Evolutionary conservation across 2,888 invertebrate genomes (phyloP).

Genomic region (Caenorhabditis sp.): DNA sequence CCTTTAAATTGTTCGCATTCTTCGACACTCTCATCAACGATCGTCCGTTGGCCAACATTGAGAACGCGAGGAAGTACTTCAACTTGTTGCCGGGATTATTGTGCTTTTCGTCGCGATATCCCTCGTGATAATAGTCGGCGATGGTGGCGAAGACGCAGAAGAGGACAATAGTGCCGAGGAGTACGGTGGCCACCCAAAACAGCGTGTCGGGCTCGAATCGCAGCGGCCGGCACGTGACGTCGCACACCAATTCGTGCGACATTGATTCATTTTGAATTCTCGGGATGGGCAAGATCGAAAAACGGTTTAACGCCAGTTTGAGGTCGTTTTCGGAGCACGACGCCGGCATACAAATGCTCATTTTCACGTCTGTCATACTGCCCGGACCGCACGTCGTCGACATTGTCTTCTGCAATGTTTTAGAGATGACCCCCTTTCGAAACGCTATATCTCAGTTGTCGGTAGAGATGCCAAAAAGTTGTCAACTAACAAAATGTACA

Average conservation of each 20-base stretch:
- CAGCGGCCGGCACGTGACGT: slow-evolving; percentile 29
- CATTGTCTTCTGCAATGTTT: slow-evolving; percentile 9
- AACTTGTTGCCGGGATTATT: too few relatives aligned
- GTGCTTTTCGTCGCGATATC: slow-evolving; percentile 6
- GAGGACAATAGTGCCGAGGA: slow-evolving; percentile 7
- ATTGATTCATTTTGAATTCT: too few relatives aligned
- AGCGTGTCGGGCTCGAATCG: slow-evolving; percentile 18
- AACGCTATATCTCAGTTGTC: too few relatives aligned
- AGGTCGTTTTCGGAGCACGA: slow-evolving; percentile 37
- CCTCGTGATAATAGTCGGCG: slow-evolving; percentile 29
- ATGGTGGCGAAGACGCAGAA: slow-evolving; percentile 21
- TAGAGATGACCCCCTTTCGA: too few relatives aligned
- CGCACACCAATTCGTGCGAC: slow-evolving; percentile 26
- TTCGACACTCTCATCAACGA: slow-evolving; percentile 31
- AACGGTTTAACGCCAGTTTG: slow-evolving; percentile 16
- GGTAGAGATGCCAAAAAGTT: too few relatives aligned
- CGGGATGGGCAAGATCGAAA: slow-evolving; percentile 14
- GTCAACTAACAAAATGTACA: too few relatives aligned
- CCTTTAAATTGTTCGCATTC: slow-evolving; percentile 42
- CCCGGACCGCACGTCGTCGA: slow-evolving; percentile 36
- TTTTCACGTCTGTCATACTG: slow-evolving; percentile 33
- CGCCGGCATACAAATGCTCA: slow-evolving; percentile 50
- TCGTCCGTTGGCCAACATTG: slow-evolving; percentile 50
- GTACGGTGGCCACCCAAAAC: slow-evolving; percentile 30
- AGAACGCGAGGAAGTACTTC: slow-evolving; percentile 51